Conservation (phyloP, 2,888 invertebrate genomes). For the Lapara coniferarum region DNA sequence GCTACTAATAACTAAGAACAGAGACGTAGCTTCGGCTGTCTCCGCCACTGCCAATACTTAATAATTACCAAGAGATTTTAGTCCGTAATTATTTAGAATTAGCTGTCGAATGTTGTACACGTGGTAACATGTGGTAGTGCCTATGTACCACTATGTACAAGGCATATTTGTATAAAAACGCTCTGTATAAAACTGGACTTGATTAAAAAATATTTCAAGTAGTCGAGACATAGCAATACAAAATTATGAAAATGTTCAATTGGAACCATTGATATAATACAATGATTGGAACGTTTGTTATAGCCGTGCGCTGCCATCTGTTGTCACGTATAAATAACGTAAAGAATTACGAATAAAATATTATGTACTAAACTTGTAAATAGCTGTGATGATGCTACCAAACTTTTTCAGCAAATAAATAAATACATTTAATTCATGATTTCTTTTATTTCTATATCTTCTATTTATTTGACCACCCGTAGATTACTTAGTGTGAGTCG, state of each 20-base stretch:
- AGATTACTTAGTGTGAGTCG: neutral
- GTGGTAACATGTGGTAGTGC: neutral
- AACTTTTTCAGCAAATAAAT: slow-evolving; percentile 42
- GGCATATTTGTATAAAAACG: neutral
- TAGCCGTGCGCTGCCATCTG: slow-evolving; percentile 13
- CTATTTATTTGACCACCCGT: neutral
- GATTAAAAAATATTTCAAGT: too few species aligned
- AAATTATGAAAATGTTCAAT: too few species aligned
- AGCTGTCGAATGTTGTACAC: slow-evolving; percentile 11
- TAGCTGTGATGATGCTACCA: slow-evolving; percentile 70
- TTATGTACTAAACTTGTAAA: slow-evolving; percentile 44
- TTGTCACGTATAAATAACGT: slow-evolving; percentile 15
- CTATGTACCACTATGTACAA: too few species aligned
- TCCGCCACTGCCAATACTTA: slow-evolving; percentile 29
- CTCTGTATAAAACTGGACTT: too few species aligned
- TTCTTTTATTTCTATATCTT: slow-evolving; percentile 7
- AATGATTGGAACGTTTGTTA: neutral
- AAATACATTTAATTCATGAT: neutral
- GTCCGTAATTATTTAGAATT: slow-evolving; percentile 23
- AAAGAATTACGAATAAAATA: neutral
- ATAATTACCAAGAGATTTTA: slow-evolving; percentile 26
- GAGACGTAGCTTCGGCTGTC: neutral
- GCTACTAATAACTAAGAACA: neutral
- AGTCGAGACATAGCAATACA: too few species aligned
- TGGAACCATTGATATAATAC: neutral